These are phyloP conservation scores for Urocynchramus pylzowi DNA, from an alignment of 2,113 vertebrate genomes.

Conservation along the genomic window DNA sequence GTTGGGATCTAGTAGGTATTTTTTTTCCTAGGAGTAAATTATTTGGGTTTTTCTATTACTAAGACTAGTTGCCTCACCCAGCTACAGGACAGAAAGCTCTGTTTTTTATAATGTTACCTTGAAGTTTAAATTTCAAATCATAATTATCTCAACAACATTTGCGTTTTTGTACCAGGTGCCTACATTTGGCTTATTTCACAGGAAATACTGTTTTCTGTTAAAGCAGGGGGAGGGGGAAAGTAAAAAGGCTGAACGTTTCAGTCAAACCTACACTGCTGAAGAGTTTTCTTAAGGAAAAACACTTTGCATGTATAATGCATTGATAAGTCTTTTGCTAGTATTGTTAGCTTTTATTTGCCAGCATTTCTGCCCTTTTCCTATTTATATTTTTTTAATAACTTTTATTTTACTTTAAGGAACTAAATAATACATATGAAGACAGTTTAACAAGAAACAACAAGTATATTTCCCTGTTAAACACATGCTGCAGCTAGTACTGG, in stretches of 20 bases:
- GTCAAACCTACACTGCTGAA: neutral
- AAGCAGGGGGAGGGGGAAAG: fast-evolving
- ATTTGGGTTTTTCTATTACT: neutral
- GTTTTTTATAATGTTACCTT: neutral
- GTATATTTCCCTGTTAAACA: neutral
- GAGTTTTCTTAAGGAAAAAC: neutral
- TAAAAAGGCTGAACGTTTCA: neutral
- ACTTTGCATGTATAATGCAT: neutral
- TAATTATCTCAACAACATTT: neutral
- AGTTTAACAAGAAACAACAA: neutral
- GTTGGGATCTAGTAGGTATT: fast-evolving
- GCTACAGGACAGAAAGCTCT: neutral
- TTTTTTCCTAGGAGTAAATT: neutral
- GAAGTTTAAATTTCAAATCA: neutral
- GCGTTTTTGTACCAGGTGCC: neutral
- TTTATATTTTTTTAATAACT: neutral
- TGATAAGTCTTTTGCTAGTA: neutral
- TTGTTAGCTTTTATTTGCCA: neutral
- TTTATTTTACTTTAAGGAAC: neutral
- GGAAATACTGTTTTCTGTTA: neutral
- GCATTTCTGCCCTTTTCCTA: neutral
- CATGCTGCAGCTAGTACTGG: neutral
- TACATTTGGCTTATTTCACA: neutral
- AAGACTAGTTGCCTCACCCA: neutral
- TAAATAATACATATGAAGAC: neutral